Conservation (phyloP, 2,113 vertebrate species). For the Prunella himalayana region DNA sequence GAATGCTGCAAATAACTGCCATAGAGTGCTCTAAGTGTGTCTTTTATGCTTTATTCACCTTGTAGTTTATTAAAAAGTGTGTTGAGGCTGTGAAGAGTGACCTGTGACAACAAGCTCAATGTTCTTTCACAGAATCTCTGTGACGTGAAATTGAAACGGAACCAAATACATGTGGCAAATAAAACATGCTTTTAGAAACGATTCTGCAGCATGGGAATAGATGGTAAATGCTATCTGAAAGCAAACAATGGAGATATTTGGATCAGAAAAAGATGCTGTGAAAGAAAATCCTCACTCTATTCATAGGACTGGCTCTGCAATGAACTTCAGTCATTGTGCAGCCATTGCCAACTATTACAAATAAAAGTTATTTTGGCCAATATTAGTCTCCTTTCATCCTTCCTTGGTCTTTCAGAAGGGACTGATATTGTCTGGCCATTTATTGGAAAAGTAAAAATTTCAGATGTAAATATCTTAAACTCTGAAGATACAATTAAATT, state of each 20-base stretch:
- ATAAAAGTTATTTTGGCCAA: not conserved
- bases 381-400: not conserved
- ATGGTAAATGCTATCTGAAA: not conserved
- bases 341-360: not conserved
- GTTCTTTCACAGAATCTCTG: not conserved
- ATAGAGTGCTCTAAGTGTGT: not conserved
- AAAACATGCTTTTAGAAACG: not conserved
- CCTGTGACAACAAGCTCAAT: not conserved
- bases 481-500: not conserved
- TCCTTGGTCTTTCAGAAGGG: not conserved
- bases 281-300: not conserved
- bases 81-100: not conserved
- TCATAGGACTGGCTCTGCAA: not conserved
- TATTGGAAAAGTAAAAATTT: not conserved
- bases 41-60: not conserved
- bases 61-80: not conserved
- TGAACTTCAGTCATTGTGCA: not conserved
- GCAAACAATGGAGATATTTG: accelerated
- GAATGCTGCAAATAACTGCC: not conserved
- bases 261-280: not conserved
- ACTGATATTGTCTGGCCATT: not conserved
- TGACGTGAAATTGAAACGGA: not conserved
- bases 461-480: not conserved
- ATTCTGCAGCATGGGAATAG: not conserved
- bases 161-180: not conserved